Base-by-base conservation (phyloP, 1,140 invertebrate species). In the Drosophila takahashii region DNA sequence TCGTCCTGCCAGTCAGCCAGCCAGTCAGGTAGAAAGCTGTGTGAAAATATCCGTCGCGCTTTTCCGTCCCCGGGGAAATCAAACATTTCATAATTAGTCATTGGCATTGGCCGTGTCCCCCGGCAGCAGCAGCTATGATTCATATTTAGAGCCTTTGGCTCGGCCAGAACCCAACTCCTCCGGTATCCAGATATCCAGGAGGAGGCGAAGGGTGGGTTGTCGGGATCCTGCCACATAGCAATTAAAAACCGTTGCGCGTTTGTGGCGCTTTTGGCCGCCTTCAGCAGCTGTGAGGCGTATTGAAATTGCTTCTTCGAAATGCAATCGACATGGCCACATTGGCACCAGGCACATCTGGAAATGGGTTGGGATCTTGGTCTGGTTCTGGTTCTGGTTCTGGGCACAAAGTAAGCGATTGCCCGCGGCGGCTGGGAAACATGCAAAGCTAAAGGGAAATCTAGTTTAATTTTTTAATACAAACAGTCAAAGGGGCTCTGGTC, bases 61-160 rank as follows among this genome's bases (percentile, higher is more conserved):
- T 79, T 81, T 83, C 27, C 51, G 57, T 87, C 74, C 72, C 84
- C 57, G 56, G 89, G 90, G 90, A 91, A 91, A 91, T 91, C 89
- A 91, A 91, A 91, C 81, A 91, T 91, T 91, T 90, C 85, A 91
- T 91, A 91, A 91, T 91, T 91, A 91, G 90, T 91, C 84, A 86
- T 86, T 91, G 84, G 89, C 80, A 87, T 70, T 77, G 80, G 56
- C 70, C 53, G 53, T 36, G 67, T 77, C 69, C 74, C 74, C 70
- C 45, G 76, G 58, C 62, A 67, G 48, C 29, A 16, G 70, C 69
- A 76, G 83, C 69, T 76, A 86, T 83, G 83, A 83, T 78, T 87
- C 81, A 81, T 67, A 51, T 81, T 81, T 79, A 67, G 60, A 78
- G 51, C 54, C 71, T 52, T 66, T 75, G 71, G 34, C 34, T 37